phyloP scores from a whole-genome alignment of 2,888 invertebrate genomes.

The Podotricha telesiphe region DNA sequence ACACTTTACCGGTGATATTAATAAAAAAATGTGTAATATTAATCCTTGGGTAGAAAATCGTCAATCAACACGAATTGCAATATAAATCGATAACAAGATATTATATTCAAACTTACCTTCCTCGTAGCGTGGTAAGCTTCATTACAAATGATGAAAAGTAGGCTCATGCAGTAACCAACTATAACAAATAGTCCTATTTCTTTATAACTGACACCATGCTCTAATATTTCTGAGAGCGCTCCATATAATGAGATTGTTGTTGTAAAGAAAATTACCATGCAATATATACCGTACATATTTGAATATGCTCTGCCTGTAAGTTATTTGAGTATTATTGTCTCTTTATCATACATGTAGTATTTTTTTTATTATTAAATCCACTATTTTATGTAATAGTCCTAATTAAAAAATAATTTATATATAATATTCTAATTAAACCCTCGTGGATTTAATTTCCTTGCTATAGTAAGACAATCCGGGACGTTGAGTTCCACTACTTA shows the following conservation, averaged over 20 bases:
- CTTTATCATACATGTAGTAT: too few relatives aligned
- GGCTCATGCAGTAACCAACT: conserved; percentile 87
- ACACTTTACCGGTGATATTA: not conserved
- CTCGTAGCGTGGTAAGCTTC: conserved; percentile 88
- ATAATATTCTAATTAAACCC: too few relatives aligned
- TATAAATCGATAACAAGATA: conserved; percentile 20
- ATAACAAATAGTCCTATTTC: conserved; percentile 88
- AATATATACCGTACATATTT: conserved; percentile 90
- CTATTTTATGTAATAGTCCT: not conserved
- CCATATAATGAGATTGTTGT: conserved; percentile 89
- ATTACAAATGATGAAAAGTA: conserved; percentile 88
- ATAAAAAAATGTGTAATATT: not conserved
- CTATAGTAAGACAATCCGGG: too few relatives aligned
- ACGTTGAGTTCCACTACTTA: too few relatives aligned
- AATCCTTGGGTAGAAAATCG: not conserved
- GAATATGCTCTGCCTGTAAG: conserved; percentile 86
- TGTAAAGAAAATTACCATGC: conserved; percentile 88
- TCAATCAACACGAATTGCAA: conserved; percentile 21
- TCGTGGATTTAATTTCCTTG: too few relatives aligned
- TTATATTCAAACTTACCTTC: conserved; percentile 70
- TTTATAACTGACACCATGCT: conserved; percentile 88
- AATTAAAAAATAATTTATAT: too few relatives aligned
- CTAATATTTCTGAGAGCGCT: conserved; percentile 87
- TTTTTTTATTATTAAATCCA: too few relatives aligned
- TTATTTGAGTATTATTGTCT: conserved; percentile 14